A percentile compares a stretch with the other conserved stretches of the same genome.
These are phyloP conservation scores for Semaprochilodus insignis DNA, from an alignment of 2,797 vertebrate species.

Conservation along the genomic window DNA sequence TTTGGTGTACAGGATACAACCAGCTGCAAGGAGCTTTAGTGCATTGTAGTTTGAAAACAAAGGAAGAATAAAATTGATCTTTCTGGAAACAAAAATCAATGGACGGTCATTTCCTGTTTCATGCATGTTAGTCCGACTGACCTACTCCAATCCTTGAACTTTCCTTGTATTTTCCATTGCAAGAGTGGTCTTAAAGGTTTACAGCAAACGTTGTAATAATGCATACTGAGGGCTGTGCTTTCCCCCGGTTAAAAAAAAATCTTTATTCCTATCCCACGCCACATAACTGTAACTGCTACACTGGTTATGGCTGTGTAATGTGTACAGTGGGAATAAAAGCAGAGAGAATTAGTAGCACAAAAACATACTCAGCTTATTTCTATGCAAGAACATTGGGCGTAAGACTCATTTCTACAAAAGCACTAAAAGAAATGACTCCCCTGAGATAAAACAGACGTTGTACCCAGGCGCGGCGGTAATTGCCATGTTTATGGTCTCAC, in stretches of 20 bases:
- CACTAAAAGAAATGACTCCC: conserved; percentile 51
- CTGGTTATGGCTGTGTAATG: conserved; percentile 5
- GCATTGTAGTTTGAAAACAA: conserved; percentile 86
- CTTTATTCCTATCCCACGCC: not conserved
- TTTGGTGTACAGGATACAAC: conserved; percentile 79
- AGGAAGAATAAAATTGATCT: conserved; percentile 88
- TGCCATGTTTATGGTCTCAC: conserved; percentile 61
- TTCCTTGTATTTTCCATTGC: conserved; percentile 64
- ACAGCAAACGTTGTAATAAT: not conserved
- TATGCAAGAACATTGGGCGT: conserved; percentile 25
- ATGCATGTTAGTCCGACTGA: conserved; percentile 79
- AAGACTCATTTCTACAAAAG: conserved; percentile 30
- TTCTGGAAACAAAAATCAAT: conserved; percentile 87
- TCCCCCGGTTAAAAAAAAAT: not conserved
- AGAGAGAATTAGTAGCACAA: not conserved
- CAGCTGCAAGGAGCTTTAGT: conserved; percentile 79
- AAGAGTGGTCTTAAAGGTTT: conserved; percentile 8
- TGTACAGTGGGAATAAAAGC: not conserved
- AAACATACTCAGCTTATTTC: conserved; percentile 2
- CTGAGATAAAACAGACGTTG: conserved; percentile 54
- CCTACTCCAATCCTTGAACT: conserved; percentile 80
- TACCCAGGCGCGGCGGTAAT: conserved; percentile 52
- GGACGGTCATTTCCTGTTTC: conserved; percentile 85
- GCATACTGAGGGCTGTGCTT: not conserved
- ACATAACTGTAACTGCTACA: conserved; percentile 9